Evolutionary conservation across 2,888 invertebrate genomes (phyloP).

Genomic region (Augiades crinisus): DNA sequence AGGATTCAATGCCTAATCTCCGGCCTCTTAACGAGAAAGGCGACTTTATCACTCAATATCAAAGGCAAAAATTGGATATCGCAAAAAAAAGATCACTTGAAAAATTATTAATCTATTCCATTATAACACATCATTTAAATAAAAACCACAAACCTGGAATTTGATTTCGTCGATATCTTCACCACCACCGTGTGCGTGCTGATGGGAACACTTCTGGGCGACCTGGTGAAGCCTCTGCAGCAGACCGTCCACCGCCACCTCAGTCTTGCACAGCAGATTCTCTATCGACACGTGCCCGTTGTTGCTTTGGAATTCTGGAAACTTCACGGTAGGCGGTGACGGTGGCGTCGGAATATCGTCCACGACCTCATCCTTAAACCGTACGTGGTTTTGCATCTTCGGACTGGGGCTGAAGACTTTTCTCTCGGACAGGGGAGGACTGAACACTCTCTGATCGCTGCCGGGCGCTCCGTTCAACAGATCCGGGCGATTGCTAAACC

Average conservation of each 20-base stretch:
- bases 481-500: slow-evolving; percentile 70
- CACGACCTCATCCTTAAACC: slow-evolving; percentile 69
- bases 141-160: slow-evolving; percentile 83
- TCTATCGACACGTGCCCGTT: slow-evolving; percentile 83
- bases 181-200: slow-evolving; percentile 88
- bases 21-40: too few relatives aligned
- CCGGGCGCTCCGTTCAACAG: slow-evolving; percentile 68
- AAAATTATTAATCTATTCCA: too few relatives aligned
- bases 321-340: slow-evolving; percentile 66
- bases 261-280: slow-evolving; percentile 84
- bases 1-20: too few relatives aligned
- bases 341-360: slow-evolving; percentile 74
- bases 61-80: too few relatives aligned
- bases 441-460: slow-evolving; percentile 57
- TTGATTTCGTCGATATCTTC: slow-evolving; percentile 88
- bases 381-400: slow-evolving; percentile 69
- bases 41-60: too few relatives aligned
- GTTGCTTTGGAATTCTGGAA: slow-evolving; percentile 67
- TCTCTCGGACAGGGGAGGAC: slow-evolving; percentile 60
- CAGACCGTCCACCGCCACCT: slow-evolving; percentile 85
- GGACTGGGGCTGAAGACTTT: slow-evolving; percentile 62
- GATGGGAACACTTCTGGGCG: slow-evolving; percentile 86
- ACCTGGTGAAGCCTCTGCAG: slow-evolving; percentile 85
- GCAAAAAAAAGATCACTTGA: too few relatives aligned
- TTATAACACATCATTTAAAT: too few relatives aligned